Evolutionary conservation across 2,797 vertebrate species (phyloP), one percentile per base, ranked within the genome.

Genomic region (Catharus ustulatus): DNA sequence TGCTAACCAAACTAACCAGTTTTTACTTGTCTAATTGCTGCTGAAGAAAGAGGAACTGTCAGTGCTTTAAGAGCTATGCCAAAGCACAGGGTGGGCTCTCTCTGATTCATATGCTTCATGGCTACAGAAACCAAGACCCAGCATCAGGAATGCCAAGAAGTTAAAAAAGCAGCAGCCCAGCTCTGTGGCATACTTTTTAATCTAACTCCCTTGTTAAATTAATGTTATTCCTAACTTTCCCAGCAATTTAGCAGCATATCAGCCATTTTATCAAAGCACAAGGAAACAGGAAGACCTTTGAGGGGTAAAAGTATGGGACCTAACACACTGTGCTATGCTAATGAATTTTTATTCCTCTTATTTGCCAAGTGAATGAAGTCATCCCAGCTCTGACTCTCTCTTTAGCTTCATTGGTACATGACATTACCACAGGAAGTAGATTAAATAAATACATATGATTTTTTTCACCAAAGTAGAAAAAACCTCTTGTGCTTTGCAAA

Each of bases 61-160:
- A 89, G 96, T 92, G 73, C 89, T 59, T 94, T 77, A 88, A 91
- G 89, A 95, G 83, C 73, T 93, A 68, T 90, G 94, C 96, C 97
- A 95, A 93, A 93, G 78, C 58, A 32, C 81, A 71, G 95, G 96
- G 94, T 92, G 96, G 95, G 94, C 96, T 97, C 96, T 97, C 96
- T 95, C 91, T 90, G 94, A 96, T 81, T 96, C 96, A 96, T 91
- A 36, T 48, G 95, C 95, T 97, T 96, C 97, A 96, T 96, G 93
- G 97, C 87, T 97, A 96, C 95, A 94, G 89, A 96, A 96, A 96
- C 95, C 94, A 88, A 91, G 93, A 94, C 96, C 94, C 54, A 72
- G 95, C 91, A 96, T 88, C 96, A 97, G 95, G 91, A 97, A 97
- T 96, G 95, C 95, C 69, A 94, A 79, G 87, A 94, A 84, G 94